phyloP scores from a whole-genome alignment of 2,113 vertebrate species.

The Probosciger aterrimus region DNA sequence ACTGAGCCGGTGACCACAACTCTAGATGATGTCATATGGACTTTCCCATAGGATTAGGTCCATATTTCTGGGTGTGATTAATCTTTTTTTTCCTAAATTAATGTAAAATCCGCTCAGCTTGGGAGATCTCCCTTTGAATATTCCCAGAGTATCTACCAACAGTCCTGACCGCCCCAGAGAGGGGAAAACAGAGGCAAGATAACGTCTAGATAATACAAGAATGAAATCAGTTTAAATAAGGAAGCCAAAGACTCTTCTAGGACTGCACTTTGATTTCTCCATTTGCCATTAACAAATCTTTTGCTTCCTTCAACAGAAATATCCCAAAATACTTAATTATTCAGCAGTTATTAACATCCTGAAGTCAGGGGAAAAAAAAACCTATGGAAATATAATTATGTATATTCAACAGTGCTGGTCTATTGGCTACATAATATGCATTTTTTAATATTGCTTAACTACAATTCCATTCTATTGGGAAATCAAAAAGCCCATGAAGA shows the following conservation, averaged over 20 bases:
- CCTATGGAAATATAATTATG: background rate
- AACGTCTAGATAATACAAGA: background rate
- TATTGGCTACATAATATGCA: background rate
- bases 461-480: background rate
- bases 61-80: background rate
- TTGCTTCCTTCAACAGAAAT: background rate
- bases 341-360: background rate
- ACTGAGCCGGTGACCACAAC: too few species aligned
- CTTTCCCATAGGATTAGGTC: background rate
- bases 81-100: background rate
- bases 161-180: fast-evolving
- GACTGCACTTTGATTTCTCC: background rate
- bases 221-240: background rate
- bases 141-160: background rate
- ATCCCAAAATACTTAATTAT: background rate
- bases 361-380: background rate
- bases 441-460: background rate
- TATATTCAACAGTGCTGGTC: background rate
- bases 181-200: background rate
- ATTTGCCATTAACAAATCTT: background rate
- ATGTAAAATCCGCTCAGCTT: background rate
- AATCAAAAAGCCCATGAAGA: background rate
- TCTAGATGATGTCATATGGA: background rate
- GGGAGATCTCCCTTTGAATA: background rate
- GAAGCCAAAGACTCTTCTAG: background rate